Conservation (phyloP, 2,888 invertebrate genomes). For the Apamea epomidion region DNA sequence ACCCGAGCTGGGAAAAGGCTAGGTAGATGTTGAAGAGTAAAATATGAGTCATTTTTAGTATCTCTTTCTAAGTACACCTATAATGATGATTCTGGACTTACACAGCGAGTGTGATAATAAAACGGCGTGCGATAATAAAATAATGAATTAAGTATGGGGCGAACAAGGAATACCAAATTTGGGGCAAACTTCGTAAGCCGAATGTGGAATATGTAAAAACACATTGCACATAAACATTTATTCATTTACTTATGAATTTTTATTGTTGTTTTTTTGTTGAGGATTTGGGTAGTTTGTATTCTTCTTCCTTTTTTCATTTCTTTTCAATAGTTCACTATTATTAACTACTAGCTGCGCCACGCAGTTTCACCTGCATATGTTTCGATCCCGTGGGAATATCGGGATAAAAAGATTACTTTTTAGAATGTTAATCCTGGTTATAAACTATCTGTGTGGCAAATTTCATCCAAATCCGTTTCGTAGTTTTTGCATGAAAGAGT, state of each 20-base stretch:
- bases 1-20: too few species aligned
- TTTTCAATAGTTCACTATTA: background rate
- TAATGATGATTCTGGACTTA: background rate
- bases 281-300: background rate
- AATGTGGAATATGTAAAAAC: background rate
- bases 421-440: too few species aligned
- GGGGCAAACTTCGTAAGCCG: background rate
- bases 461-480: too few species aligned
- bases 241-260: background rate
- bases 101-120: too few species aligned
- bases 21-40: too few species aligned
- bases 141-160: background rate
- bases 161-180: background rate
- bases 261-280: background rate
- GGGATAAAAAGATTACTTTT: too few species aligned
- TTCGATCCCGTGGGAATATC: too few species aligned
- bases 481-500: too few species aligned
- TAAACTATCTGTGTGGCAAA: too few species aligned
- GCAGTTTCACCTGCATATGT: too few species aligned
- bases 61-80: background rate
- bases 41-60: background rate
- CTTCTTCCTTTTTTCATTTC: background rate
- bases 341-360: background rate
- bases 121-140: background rate
- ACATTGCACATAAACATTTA: background rate